Percentiles rank a stretch among this genome's conserved stretches.
Evolutionary conservation across 2,113 vertebrate genomes (phyloP).

Genomic region (Hydropotes inermis): DNA sequence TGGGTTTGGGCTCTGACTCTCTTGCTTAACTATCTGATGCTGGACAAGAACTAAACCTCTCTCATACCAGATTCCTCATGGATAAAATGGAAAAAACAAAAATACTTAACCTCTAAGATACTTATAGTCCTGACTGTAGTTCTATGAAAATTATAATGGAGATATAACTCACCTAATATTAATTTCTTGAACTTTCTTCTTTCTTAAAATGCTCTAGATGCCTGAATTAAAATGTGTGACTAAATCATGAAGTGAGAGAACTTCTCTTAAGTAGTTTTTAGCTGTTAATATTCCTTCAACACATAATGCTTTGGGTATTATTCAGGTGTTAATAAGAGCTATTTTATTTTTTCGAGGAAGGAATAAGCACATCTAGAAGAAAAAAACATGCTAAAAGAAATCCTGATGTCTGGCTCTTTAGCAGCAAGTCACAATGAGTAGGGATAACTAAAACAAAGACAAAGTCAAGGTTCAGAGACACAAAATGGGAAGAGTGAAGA

Average conservation of each 20-base stretch:
- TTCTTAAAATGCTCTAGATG: conserved; percentile 44
- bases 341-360: conserved; percentile 77
- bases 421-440: conserved; percentile 49
- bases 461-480: background rate
- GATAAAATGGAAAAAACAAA: background rate
- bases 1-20: background rate
- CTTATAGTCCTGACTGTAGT: background rate
- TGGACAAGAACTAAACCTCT: background rate
- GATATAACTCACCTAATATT: conserved; percentile 27
- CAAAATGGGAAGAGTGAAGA: background rate
- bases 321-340: conserved; percentile 81
- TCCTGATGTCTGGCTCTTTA: conserved; percentile 63
- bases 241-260: conserved; percentile 65
- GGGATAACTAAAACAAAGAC: conserved; percentile 45
- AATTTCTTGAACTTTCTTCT: conserved; percentile 46
- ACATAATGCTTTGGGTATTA: conserved; percentile 64
- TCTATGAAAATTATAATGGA: conserved; percentile 15
- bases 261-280: conserved; percentile 60
- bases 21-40: background rate
- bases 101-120: background rate
- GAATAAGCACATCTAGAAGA: conserved; percentile 72
- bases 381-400: conserved; percentile 65
- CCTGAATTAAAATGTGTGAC: conserved; percentile 36
- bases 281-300: conserved; percentile 77
- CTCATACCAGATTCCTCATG: background rate